Conservation (phyloP, 2,113 vertebrate genomes). For the Pedetes capensis region DNA sequence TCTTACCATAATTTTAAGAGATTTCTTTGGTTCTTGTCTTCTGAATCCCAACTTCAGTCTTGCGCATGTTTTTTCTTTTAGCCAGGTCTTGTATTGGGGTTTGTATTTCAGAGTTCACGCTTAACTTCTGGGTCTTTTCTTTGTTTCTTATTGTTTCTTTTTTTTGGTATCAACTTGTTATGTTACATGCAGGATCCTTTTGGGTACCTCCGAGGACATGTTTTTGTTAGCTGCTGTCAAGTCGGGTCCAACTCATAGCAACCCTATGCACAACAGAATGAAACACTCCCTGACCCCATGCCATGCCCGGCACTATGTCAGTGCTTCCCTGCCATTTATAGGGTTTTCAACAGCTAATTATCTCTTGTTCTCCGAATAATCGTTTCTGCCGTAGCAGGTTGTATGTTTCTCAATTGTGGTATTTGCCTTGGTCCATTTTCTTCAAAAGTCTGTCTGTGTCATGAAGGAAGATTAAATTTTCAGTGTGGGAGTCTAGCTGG, state of each 20-base stretch:
- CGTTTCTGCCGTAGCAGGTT: not conserved
- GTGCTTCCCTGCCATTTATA: too few relatives aligned
- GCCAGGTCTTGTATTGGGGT: not conserved
- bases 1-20: not conserved
- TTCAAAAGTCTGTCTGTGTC: not conserved
- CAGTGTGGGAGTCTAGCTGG: not conserved
- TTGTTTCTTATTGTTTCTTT: not conserved
- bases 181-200: not conserved
- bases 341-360: too few relatives aligned
- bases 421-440: not conserved
- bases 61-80: not conserved
- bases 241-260: too few relatives aligned
- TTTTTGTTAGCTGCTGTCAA: too few relatives aligned
- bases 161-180: not conserved
- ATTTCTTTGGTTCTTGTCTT: not conserved
- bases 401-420: not conserved
- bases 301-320: too few relatives aligned
- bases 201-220: not conserved
- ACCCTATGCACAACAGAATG: too few relatives aligned
- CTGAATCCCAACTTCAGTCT: not conserved
- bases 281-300: too few relatives aligned
- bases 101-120: not conserved
- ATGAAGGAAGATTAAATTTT: not conserved
- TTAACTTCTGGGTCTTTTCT: not conserved
- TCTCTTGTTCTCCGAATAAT: not conserved